phyloP scores from a whole-genome alignment of 2,888 invertebrate genomes.

The Dastarcus helophoroides region DNA sequence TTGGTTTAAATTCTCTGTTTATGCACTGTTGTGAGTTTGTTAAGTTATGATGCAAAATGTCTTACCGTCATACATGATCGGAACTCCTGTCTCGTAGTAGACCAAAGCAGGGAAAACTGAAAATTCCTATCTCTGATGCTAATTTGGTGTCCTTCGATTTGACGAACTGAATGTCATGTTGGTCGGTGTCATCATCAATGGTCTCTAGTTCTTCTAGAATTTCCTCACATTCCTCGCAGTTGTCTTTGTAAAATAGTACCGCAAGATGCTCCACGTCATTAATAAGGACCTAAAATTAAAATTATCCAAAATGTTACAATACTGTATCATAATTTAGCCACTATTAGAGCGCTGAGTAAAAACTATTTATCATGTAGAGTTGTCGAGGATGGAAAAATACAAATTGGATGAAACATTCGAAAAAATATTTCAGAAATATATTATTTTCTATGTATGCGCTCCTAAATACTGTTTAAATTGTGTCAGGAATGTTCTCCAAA shows the following conservation, averaged over 20 bases:
- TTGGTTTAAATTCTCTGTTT: slow-evolving; percentile 6
- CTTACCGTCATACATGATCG: slow-evolving; percentile 92
- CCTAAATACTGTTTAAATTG: too few species aligned
- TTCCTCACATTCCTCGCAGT: slow-evolving; percentile 74
- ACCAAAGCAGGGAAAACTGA: slow-evolving; percentile 85
- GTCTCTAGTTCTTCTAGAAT: slow-evolving; percentile 82
- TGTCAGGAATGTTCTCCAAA: too few species aligned
- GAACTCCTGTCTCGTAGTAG: slow-evolving; percentile 87
- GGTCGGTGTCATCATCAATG: slow-evolving; percentile 85
- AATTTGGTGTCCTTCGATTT: slow-evolving; percentile 83
- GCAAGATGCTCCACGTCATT: slow-evolving; percentile 85
- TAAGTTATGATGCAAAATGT: slow-evolving; percentile 13
- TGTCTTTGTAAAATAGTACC: slow-evolving; percentile 76
- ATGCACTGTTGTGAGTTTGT: slow-evolving; percentile 4
- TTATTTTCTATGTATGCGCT: too few species aligned
- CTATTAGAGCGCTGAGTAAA: too few species aligned
- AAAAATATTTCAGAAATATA: too few species aligned
- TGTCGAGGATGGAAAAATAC: too few species aligned
- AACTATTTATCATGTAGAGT: too few species aligned
- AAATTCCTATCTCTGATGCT: slow-evolving; percentile 84
- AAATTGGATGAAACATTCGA: too few species aligned
- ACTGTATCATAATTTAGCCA: too few species aligned
- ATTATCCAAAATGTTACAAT: too few species aligned
- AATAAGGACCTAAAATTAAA: slow-evolving; percentile 58
- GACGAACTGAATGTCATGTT: slow-evolving; percentile 87